Percentiles rank a stretch among this genome's conserved stretches.
Evolutionary conservation across 2,888 invertebrate genomes (phyloP).

Genomic region (Beris morrisii): DNA sequence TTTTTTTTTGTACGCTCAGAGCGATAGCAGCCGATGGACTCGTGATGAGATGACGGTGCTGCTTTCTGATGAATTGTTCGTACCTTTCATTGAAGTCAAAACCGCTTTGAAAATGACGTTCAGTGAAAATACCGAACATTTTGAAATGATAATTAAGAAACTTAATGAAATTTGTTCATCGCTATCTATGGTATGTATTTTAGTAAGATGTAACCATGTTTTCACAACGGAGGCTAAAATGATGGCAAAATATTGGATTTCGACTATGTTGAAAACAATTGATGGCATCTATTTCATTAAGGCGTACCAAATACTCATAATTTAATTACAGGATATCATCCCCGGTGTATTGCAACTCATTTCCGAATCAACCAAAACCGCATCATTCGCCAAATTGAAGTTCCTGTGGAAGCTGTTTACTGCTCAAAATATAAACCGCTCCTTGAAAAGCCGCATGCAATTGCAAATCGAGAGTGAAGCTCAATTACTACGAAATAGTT

Average conservation of each 20-base stretch:
- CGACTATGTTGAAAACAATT: neutral
- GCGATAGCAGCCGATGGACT: constrained; percentile 25
- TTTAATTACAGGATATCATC: constrained; percentile 13
- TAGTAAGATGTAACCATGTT: neutral
- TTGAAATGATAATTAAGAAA: constrained; percentile 9
- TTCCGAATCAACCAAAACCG: constrained; percentile 9
- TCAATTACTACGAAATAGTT: constrained; percentile 17
- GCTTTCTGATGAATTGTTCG: constrained; percentile 8
- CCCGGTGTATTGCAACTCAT: constrained; percentile 1
- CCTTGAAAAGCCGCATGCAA: constrained; percentile 9
- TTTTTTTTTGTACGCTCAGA: constrained; percentile 8
- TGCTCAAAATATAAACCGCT: constrained; percentile 15
- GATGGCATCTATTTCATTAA: constrained; percentile 1
- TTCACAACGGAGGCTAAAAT: neutral
- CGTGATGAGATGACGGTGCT: constrained; percentile 21
- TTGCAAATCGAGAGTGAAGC: constrained; percentile 21
- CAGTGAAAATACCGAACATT: neutral
- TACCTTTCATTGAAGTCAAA: neutral
- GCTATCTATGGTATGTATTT: neutral
- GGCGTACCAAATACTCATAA: no score
- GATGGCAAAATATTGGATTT: neutral
- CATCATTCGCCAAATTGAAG: constrained; percentile 20
- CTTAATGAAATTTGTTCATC: neutral
- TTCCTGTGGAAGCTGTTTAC: constrained; percentile 23
- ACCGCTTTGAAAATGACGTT: neutral